Evolutionary conservation across 2,113 vertebrate species (phyloP).

Genomic region (Pholis gunnellus): DNA sequence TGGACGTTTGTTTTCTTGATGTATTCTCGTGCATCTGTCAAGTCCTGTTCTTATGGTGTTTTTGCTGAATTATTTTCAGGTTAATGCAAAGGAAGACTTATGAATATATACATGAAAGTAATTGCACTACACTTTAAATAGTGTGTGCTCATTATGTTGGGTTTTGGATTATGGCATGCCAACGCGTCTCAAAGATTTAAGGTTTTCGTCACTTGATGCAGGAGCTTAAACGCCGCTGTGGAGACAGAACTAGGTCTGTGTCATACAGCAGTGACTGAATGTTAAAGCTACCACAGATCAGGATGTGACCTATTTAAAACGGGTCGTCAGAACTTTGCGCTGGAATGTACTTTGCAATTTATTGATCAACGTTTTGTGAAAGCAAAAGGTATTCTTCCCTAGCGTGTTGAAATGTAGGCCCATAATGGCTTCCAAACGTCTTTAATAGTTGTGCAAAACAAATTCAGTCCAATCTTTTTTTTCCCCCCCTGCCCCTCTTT

Average conservation of each 20-base stretch:
- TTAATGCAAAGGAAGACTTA: not conserved
- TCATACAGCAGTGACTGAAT: constrained; percentile 15
- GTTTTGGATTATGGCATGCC: not conserved
- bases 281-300: constrained; percentile 27
- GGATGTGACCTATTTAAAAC: constrained; percentile 57
- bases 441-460: constrained; percentile 75
- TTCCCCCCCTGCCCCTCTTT: not conserved
- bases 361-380: constrained; percentile 10
- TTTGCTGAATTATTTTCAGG: not conserved
- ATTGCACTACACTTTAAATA: not conserved
- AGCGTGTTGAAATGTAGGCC: not conserved
- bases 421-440: not conserved
- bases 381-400: not conserved
- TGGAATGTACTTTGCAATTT: constrained; percentile 43
- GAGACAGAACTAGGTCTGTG: constrained; percentile 57
- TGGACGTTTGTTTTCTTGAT: constrained; percentile 56
- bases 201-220: constrained; percentile 5
- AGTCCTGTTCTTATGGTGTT: not conserved
- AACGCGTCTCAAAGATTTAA: constrained; percentile 6
- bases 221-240: constrained; percentile 7
- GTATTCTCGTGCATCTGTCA: constrained; percentile 14
- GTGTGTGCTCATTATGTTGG: not conserved
- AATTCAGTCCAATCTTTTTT: constrained; percentile 27
- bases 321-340: constrained; percentile 26
- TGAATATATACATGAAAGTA: not conserved